Base-by-base conservation (phyloP, 1,140 invertebrate species). In the Zaprionus nigranus region DNA sequence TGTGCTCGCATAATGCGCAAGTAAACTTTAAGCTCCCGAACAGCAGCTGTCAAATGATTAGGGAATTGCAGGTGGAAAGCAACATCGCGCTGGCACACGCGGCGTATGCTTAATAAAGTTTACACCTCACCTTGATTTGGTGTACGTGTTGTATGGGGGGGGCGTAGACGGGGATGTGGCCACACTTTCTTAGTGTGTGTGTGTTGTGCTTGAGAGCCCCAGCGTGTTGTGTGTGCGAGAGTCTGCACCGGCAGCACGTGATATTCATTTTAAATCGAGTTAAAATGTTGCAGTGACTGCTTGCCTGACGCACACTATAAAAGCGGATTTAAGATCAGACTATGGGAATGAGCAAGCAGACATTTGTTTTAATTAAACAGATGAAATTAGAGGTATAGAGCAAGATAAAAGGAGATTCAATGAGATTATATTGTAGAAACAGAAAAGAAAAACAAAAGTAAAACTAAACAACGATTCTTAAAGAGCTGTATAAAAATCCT, bases 21-120 rank as follows among this genome's bases (percentile, higher is more conserved):
- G 60, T 59, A 78, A 88, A 88, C 81, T 87, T 88, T 81, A 88
- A 88, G 74, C 74, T 66, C 5, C 61, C 24, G 69, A 49, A 57
- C 30, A 73, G 68, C 84, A 88, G 81, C 84, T 87, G 84, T 88
- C 84, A 75, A 82, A 80, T 85, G 82, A 77, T 86, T 82, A 75
- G 60, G 64, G 67, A 78, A 88, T 75, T 75, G 46, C 34, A 51
- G 59, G 49, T 22, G 30, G 20, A 20, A 17, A 5, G 46, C 20
- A 24, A n/a, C 38, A 40, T 3, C 38, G 46, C 20, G 46, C 20
- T 22, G 40, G 56, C 72, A 58, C 61, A 80, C 54, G 63, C 54
- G 66, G 73, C 79, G 81, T 80, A 82, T 80, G 76, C 66, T 78
- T 87, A 82, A 86, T 87, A 87, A 82, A 69, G 76, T 82, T 82